Evolutionary conservation across 2,797 vertebrate species (phyloP).

Genomic region (Martes flavigula): DNA sequence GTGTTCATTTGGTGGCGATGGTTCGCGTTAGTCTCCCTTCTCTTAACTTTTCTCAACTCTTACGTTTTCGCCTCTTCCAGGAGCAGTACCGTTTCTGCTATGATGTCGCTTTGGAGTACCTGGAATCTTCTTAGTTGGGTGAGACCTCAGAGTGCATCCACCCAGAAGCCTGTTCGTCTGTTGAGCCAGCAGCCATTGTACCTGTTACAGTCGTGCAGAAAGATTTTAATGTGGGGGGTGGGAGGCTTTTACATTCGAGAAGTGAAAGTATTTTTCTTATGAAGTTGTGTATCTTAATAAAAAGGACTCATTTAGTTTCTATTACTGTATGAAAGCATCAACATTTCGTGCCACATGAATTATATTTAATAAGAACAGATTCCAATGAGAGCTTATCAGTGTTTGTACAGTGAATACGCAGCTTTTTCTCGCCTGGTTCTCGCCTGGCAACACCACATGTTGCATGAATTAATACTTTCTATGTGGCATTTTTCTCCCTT

Average conservation of each 20-base stretch:
- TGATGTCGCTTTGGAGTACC: conserved; percentile 95
- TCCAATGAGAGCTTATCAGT: conserved; percentile 78
- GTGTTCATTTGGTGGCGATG: background rate
- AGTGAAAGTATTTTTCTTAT: conserved; percentile 90
- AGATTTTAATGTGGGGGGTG: conserved; percentile 83
- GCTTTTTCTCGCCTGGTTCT: conserved; percentile 81
- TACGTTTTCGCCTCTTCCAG: conserved; percentile 79
- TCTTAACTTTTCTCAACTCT: background rate
- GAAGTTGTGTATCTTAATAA: conserved; percentile 89
- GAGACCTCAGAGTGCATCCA: conserved; percentile 74
- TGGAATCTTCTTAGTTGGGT: conserved; percentile 92
- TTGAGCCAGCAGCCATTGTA: conserved; percentile 67
- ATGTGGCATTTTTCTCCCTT: conserved; percentile 79
- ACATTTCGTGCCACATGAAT: conserved; percentile 86
- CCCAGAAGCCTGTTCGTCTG: conserved; percentile 74
- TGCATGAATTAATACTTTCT: conserved; percentile 88
- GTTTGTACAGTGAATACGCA: conserved; percentile 83
- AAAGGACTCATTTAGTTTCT: conserved; percentile 86
- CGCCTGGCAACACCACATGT: conserved; percentile 62
- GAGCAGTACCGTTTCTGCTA: conserved; percentile 99
- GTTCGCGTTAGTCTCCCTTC: background rate
- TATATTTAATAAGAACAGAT: conserved; percentile 81
- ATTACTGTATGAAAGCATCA: conserved; percentile 86
- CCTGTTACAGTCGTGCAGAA: conserved; percentile 80
- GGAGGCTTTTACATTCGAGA: conserved; percentile 87